Evolutionary conservation across 2,797 vertebrate species (phyloP).

Genomic region (Hypotaenidia okinawae): DNA sequence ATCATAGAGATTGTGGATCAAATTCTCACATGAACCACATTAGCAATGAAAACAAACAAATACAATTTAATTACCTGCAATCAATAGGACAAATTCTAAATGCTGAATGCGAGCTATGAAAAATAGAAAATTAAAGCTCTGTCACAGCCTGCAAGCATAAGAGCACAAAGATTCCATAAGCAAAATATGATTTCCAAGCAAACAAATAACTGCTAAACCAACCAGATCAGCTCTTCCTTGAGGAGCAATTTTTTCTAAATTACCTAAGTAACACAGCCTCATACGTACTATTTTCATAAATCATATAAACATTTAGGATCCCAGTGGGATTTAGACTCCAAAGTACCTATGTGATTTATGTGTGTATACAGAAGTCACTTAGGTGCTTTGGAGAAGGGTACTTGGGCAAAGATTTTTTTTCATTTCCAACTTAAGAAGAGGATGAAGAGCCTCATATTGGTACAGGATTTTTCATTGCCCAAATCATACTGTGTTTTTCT

Average conservation of each 20-base stretch:
- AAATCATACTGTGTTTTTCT: background rate
- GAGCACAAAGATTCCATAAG: slow-evolving; percentile 28
- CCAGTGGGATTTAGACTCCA: slow-evolving; percentile 15
- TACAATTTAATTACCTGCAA: slow-evolving; percentile 70
- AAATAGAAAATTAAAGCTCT: slow-evolving; percentile 66
- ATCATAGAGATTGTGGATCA: slow-evolving; percentile 1
- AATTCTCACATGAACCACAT: background rate
- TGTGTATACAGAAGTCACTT: background rate
- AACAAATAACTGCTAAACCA: slow-evolving; percentile 49
- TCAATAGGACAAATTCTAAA: slow-evolving; percentile 68
- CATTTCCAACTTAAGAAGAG: background rate
- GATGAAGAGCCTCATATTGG: background rate
- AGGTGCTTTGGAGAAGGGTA: background rate
- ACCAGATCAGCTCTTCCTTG: slow-evolving; percentile 10
- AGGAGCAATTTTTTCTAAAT: slow-evolving; percentile 36
- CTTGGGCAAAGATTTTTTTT: background rate
- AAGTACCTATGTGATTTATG: slow-evolving; percentile 27
- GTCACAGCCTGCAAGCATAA: slow-evolving; percentile 30
- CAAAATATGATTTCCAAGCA: slow-evolving; percentile 54
- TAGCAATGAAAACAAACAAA: slow-evolving; percentile 51
- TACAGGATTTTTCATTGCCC: background rate
- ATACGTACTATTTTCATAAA: slow-evolving; percentile 41
- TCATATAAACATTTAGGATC: slow-evolving; percentile 34
- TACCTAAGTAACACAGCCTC: background rate
- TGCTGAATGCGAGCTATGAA: slow-evolving; percentile 46